Base-by-base conservation (phyloP, 2,888 invertebrate species). In the Hydrotaea cyrtoneurina region DNA sequence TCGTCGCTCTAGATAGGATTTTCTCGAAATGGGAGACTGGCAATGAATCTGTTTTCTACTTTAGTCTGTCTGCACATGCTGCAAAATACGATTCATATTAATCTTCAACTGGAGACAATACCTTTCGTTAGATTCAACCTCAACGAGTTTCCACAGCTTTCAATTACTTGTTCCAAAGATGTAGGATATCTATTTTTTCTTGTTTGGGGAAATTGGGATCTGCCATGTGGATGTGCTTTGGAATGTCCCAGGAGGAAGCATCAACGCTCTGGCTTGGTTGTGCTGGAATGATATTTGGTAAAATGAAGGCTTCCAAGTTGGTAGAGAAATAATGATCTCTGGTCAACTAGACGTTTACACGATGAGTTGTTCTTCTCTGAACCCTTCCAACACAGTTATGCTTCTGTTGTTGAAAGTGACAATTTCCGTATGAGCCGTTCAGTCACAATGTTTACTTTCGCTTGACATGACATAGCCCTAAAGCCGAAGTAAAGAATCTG, bases 1-100 rank as follows among this genome's bases (percentile, higher is more conserved):
- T 43, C n/a, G 21, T 8, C 46, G 26, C 64, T 82, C 57, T 21
- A 78, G 55, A 13, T 62, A 23, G 72, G 72, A 53, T 72, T 55
- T 55, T 72, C 53, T 8, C 36, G 19, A 36, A 71, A 72, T 10
- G 71, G 71, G 1, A 59, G 17, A 2, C 53, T 72, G 19, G 53
- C 55, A 4, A 31, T 31, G 7, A 78, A 62, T 19, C 53, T 11
- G 11, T 31, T 21, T 17, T 19, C 53, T 11, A 13, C 53, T 21
- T 17, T 31, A 17, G 11, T 72, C 23, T 10, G 31, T 31, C 31
- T 31, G 23, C 3, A 55, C 31, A 55, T 55, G 55, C 26, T 55
- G 72, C 3, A 17, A 73, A 73, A 39, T 73, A 57, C 5, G 43
- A 31, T 19, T 57, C 55, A 73, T 39, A 73, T 21, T 39, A 39